Evolutionary conservation across 2,113 vertebrate species (phyloP).

Genomic region (Menidia beryllina): DNA sequence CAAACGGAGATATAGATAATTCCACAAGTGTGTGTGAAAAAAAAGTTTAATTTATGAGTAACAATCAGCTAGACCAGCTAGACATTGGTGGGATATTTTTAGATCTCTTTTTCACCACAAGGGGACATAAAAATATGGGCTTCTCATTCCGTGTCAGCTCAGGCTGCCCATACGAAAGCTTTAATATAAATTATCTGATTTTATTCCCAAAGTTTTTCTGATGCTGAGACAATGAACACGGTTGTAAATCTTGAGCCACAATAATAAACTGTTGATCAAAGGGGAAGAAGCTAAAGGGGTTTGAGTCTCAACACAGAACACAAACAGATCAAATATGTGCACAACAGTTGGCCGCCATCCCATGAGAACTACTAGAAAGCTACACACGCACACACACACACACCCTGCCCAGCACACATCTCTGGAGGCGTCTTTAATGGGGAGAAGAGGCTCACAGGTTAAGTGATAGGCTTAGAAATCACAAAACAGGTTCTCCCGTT

Average conservation of each 20-base stretch:
- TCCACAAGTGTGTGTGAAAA: no score
- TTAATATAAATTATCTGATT: neutral
- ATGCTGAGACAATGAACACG: neutral
- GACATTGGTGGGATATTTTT: slow-evolving; percentile 19
- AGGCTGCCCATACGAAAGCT: neutral
- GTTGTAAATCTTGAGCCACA: no score
- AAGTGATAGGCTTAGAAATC: slow-evolving; percentile 61
- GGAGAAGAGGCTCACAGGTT: slow-evolving; percentile 40
- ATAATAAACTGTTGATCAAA: neutral
- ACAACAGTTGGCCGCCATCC: slow-evolving; percentile 32
- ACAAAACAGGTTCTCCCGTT: slow-evolving; percentile 60
- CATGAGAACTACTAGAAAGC: slow-evolving; percentile 17
- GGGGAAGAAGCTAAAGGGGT: slow-evolving; percentile 20
- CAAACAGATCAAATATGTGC: slow-evolving; percentile 38
- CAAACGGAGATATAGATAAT: no score
- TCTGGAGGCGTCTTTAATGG: slow-evolving; percentile 40
- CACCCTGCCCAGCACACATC: neutral
- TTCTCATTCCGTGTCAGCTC: neutral
- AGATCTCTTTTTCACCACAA: slow-evolving; percentile 10
- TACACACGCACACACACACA: slow-evolving; percentile 15
- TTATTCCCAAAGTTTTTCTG: neutral
- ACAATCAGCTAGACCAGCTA: neutral
- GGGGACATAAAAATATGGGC: slow-evolving; percentile 6
- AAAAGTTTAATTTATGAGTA: slow-evolving; percentile 16
- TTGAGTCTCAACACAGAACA: slow-evolving; percentile 23